A percentile compares a stretch with the other conserved stretches of the same genome.
Evolutionary conservation across 2,113 vertebrate species (phyloP).

Genomic region (Callospermophilus lateralis): DNA sequence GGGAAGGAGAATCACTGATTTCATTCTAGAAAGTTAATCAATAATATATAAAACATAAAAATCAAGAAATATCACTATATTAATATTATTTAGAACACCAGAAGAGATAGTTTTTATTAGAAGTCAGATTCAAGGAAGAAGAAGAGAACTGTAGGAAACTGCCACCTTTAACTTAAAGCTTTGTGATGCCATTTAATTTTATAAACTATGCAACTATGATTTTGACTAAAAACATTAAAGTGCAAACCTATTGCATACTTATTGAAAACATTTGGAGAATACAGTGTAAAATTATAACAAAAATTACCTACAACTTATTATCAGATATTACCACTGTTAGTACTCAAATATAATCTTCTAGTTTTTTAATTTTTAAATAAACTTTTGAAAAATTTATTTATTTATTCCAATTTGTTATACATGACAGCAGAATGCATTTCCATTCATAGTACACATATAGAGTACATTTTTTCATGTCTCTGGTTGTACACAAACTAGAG

Average conservation of each 20-base stretch:
- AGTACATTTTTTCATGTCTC: no score
- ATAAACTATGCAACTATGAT: not conserved
- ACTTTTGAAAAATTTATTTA: no score
- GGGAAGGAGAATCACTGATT: not conserved
- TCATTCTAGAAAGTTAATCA: not conserved
- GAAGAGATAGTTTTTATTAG: not conserved
- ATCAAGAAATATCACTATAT: not conserved
- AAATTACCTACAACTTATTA: not conserved
- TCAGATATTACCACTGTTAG: not conserved
- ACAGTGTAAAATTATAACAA: not conserved
- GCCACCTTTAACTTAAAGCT: not conserved
- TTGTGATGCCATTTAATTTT: not conserved
- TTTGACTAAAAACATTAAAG: conserved; percentile 18
- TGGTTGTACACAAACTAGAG: no score
- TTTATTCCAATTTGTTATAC: no score
- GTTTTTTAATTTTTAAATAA: not conserved
- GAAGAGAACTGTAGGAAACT: not conserved
- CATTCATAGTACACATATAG: no score
- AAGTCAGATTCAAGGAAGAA: not conserved
- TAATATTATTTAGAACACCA: not conserved
- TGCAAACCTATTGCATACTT: not conserved
- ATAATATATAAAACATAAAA: not conserved
- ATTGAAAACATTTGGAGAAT: not conserved
- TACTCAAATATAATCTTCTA: not conserved
- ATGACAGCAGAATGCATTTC: no score